These are phyloP conservation scores for Mythimna impura DNA, from an alignment of 2,888 invertebrate species.

Conservation along the genomic window DNA sequence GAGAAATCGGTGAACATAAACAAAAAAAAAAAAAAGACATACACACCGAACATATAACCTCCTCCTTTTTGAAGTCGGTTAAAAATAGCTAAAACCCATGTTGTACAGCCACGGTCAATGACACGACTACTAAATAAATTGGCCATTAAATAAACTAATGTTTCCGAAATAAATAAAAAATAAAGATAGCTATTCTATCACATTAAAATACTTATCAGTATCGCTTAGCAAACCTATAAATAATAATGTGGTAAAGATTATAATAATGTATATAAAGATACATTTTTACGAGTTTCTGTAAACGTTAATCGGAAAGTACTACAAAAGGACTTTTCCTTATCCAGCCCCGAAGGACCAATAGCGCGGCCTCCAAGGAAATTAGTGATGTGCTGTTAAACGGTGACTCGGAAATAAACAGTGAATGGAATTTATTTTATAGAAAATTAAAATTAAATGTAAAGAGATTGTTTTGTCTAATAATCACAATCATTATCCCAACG, in stretches of 20 bases:
- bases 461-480: neutral
- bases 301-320: slow-evolving; percentile 22
- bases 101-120: neutral
- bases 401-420: slow-evolving; percentile 28
- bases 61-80: too few relatives aligned
- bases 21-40: too few relatives aligned
- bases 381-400: slow-evolving; percentile 43
- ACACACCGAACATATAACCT: too few relatives aligned
- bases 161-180: slow-evolving; percentile 15
- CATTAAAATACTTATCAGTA: slow-evolving; percentile 15
- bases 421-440: slow-evolving; percentile 16
- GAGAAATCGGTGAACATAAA: too few relatives aligned
- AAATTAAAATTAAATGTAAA: neutral
- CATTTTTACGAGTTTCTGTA: slow-evolving; percentile 28
- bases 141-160: slow-evolving; percentile 16
- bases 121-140: slow-evolving; percentile 1
- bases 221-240: slow-evolving; percentile 20
- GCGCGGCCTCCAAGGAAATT: slow-evolving; percentile 51
- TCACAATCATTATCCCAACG: neutral
- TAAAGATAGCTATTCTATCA: too few relatives aligned
- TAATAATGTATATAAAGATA: slow-evolving; percentile 29
- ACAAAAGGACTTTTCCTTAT: slow-evolving; percentile 41
- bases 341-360: slow-evolving; percentile 46
- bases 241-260: slow-evolving; percentile 43
- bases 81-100: too few relatives aligned